Conservation (phyloP, 2,113 vertebrate genomes). For the Noctilio leporinus region DNA sequence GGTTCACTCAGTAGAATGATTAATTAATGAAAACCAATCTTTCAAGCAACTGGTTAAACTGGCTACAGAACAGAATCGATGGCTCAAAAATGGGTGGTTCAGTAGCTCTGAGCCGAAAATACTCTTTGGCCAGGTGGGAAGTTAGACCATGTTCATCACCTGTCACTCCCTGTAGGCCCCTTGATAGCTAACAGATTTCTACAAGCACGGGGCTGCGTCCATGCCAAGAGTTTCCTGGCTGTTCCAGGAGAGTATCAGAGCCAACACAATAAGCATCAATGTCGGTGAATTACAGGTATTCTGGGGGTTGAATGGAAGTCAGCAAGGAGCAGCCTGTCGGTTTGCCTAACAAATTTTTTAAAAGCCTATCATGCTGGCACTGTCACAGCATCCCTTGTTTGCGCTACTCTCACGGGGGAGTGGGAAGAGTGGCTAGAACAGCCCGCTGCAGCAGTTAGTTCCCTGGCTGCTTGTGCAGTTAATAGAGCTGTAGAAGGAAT, state of each 20-base stretch:
- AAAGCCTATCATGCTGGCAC: neutral
- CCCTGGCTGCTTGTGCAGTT: neutral
- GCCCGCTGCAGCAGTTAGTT: neutral
- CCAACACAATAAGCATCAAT: neutral
- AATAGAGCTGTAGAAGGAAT: neutral
- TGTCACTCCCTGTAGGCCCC: neutral
- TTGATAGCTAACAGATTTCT: neutral
- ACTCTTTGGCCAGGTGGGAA: neutral
- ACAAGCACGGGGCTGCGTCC: neutral
- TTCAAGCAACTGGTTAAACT: neutral
- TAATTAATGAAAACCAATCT: neutral
- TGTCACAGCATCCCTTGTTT: conserved; percentile 31
- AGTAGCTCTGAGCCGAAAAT: neutral
- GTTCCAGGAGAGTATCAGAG: neutral
- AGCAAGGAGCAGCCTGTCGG: conserved; percentile 28
- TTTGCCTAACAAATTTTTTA: conserved; percentile 10
- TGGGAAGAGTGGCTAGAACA: neutral
- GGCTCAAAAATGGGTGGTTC: neutral
- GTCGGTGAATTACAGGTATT: neutral
- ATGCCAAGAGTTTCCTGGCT: neutral
- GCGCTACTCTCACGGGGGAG: neutral
- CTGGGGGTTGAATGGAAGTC: conserved; percentile 2
- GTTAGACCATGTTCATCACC: neutral
- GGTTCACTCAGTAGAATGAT: neutral
- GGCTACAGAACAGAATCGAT: neutral